Evolutionary conservation across 2,888 invertebrate genomes (phyloP), one percentile per base, ranked within the genome.

Genomic region (Nysson spinosus): DNA sequence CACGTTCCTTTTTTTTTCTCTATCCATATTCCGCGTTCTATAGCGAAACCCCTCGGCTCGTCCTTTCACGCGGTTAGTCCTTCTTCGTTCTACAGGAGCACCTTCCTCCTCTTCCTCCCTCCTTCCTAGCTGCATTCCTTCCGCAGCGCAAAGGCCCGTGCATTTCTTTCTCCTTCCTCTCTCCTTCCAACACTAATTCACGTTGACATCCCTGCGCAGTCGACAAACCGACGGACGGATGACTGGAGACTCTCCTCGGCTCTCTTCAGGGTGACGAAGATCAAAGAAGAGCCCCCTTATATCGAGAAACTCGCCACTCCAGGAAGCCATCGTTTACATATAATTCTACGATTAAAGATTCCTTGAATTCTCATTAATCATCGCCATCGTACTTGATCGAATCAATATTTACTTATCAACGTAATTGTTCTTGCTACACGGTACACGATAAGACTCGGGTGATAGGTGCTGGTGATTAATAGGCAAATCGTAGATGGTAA

Each of bases 111-210:
- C 17, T 32, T 32, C 6, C 5, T 19, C 20, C 14, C 4, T 26
- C 19, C 22, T 46, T 7, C 37, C 37, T 46, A 40, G 43, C 65
- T 54, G 62, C 72, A 76, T 77, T 78, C 73, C 72, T 68, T 40
- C 56, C 60, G 55, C 78, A 75, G 70, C 75, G 76, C 79, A 75
- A 79, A 81, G 71, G 73, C 69, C 72, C 51, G 44, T 60, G 43
- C 43, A 62, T 75, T 69, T 66, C 64, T 52, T 58, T 64, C 55
- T 54, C 56, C 51, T 30, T 43, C 43, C 51, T 55, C 52, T n/a
- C n/a, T 63, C 65, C 61, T 68, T 43, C 44, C 69, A 71, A 78
- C 76, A 72, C 76, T 80, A 80, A 83, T 83, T 82, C 81, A 73
- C 78, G 74, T 68, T 75, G 82, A 82, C 81, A 76, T 75, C 67